Evolutionary conservation across 64 coral and sea anemone genomes (phyloP).

Genomic region (Porites lutea): DNA sequence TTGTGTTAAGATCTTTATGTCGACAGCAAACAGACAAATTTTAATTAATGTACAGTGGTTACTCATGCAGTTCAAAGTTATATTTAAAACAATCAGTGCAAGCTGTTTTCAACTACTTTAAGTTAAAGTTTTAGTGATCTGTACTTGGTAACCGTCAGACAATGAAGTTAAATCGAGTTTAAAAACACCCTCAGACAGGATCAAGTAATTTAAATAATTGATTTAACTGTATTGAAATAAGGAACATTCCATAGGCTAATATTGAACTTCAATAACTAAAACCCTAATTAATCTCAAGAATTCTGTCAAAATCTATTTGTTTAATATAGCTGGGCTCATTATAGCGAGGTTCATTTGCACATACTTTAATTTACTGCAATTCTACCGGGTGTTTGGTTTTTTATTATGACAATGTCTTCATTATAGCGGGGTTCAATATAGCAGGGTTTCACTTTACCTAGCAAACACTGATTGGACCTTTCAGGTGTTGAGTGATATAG

Average conservation of each 20-base stretch:
- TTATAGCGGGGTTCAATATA: conserved; percentile 1
- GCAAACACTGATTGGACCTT: not conserved
- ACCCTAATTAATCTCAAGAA: too few relatives aligned
- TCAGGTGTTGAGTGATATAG: conserved; percentile 15
- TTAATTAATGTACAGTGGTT: conserved; percentile 7
- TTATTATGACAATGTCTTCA: not conserved
- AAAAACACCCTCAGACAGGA: not conserved
- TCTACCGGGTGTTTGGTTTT: not conserved
- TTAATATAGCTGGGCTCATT: not conserved
- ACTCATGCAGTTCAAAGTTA: not conserved
- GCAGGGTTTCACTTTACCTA: not conserved
- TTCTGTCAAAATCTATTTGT: too few relatives aligned
- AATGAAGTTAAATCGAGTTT: conserved; percentile 17
- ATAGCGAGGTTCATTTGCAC: not conserved
- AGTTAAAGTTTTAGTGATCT: conserved; percentile 9
- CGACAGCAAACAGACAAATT: not conserved
- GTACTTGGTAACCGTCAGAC: conserved; percentile 1
- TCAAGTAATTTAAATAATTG: not conserved
- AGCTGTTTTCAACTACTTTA: conserved; percentile 10
- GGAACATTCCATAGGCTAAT: not conserved
- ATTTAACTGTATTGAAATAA: conserved; percentile 8
- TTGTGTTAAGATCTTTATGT: not conserved
- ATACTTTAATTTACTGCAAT: not conserved
- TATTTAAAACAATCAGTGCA: not conserved
- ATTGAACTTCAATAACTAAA: too few relatives aligned